Percentiles rank a stretch among this genome's conserved stretches.
Conservation (phyloP, 2,113 vertebrate genomes). For the Psittacus erithacus region DNA sequence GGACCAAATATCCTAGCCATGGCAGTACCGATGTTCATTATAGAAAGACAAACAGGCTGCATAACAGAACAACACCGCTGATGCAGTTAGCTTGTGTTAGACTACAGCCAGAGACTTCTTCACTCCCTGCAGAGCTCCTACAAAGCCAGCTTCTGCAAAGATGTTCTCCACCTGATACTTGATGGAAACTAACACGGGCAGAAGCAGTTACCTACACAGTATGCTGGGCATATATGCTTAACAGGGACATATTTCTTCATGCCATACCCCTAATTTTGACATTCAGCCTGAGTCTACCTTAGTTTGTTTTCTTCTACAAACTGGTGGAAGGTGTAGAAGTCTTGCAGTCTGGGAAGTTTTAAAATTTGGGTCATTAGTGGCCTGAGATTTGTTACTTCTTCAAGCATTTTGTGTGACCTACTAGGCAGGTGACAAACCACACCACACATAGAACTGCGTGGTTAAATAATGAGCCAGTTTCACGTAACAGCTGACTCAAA, state of each 20-base stretch:
- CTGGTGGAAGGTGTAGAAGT: neutral
- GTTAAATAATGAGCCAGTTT: neutral
- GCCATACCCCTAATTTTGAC: neutral
- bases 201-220: neutral
- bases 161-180: neutral
- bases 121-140: neutral
- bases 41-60: neutral
- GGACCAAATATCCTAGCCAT: neutral
- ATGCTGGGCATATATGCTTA: neutral
- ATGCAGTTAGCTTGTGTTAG: neutral
- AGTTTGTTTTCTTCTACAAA: neutral
- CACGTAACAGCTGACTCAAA: neutral
- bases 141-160: neutral
- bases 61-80: neutral
- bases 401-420: neutral
- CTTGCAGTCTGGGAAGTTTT: neutral
- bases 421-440: neutral
- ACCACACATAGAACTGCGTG: rapidly evolving
- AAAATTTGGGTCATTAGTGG: neutral
- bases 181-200: neutral
- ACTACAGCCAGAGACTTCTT: neutral
- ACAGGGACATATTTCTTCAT: neutral
- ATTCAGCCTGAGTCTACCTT: neutral
- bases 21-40: neutral
- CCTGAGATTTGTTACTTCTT: neutral